Evolutionary conservation across 2,888 invertebrate species (phyloP).

Genomic region (Trichacis sp.): DNA sequence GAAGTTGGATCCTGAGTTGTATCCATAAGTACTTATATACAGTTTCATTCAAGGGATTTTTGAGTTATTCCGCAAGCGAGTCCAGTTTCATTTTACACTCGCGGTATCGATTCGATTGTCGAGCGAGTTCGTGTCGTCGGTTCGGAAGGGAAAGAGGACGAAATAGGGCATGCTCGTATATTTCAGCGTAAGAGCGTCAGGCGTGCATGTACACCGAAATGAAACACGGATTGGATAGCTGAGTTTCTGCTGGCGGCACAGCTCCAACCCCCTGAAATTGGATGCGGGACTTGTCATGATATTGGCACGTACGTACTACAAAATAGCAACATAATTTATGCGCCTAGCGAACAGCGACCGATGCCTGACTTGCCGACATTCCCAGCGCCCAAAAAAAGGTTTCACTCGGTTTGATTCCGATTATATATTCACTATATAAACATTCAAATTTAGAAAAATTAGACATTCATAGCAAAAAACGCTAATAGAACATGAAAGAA

Average conservation of each 20-base stretch:
- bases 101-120: conserved; percentile 40
- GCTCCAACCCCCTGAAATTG: conserved; percentile 44
- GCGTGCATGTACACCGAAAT: conserved; percentile 46
- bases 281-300: conserved; percentile 46
- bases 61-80: neutral
- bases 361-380: neutral
- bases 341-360: conserved; percentile 18
- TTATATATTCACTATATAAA: no score
- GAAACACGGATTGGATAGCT: conserved; percentile 42
- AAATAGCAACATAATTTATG: conserved; percentile 47
- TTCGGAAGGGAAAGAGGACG: conserved; percentile 7
- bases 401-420: no score
- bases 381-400: no score
- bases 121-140: conserved; percentile 30
- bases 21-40: no score
- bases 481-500: no score
- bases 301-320: conserved; percentile 52
- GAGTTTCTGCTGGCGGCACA: conserved; percentile 20
- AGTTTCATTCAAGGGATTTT: conserved; percentile 13
- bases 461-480: no score
- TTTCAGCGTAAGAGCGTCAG: conserved; percentile 40
- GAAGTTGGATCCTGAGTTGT: no score
- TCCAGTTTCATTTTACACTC: conserved; percentile 28
- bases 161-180: conserved; percentile 42
- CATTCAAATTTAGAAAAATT: no score